Conservation (phyloP, 2,888 invertebrate species). For the Dioctria linearis region DNA sequence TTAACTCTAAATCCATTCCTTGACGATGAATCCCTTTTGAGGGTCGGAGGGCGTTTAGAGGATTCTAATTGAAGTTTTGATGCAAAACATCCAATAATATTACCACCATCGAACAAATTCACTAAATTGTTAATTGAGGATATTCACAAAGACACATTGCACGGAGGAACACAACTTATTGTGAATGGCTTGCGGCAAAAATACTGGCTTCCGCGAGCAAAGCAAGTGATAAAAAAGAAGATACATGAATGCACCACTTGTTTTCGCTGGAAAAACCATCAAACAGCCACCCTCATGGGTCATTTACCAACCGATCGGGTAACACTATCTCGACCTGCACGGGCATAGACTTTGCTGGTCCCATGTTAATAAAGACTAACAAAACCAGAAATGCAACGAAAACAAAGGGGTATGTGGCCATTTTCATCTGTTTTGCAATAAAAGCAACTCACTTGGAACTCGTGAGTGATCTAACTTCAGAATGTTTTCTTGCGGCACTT, state of each 20-base stretch:
- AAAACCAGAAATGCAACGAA: slow-evolving; percentile 38
- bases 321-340: slow-evolving; percentile 44
- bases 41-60: slow-evolving; percentile 5
- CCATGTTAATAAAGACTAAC: slow-evolving; percentile 44
- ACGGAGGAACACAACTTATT: slow-evolving; percentile 7
- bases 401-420: slow-evolving; percentile 54
- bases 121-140: neutral
- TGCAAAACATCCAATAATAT: slow-evolving; percentile 4
- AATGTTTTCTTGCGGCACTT: slow-evolving; percentile 25
- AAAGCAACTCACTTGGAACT: slow-evolving; percentile 58
- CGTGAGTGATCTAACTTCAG: slow-evolving; percentile 27
- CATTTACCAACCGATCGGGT: slow-evolving; percentile 60
- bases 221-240: slow-evolving; percentile 53
- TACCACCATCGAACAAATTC: neutral
- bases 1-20: neutral
- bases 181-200: slow-evolving; percentile 49
- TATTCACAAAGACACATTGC: too few relatives aligned
- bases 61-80: neutral
- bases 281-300: slow-evolving; percentile 59
- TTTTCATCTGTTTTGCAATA: slow-evolving; percentile 56
- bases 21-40: neutral
- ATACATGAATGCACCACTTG: slow-evolving; percentile 58
- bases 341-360: slow-evolving; percentile 55
- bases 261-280: slow-evolving; percentile 54
- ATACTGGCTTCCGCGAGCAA: slow-evolving; percentile 60